Evolutionary conservation across 2,113 vertebrate genomes (phyloP), one percentile per base, ranked within the genome.

Genomic region (Alectura lathami): DNA sequence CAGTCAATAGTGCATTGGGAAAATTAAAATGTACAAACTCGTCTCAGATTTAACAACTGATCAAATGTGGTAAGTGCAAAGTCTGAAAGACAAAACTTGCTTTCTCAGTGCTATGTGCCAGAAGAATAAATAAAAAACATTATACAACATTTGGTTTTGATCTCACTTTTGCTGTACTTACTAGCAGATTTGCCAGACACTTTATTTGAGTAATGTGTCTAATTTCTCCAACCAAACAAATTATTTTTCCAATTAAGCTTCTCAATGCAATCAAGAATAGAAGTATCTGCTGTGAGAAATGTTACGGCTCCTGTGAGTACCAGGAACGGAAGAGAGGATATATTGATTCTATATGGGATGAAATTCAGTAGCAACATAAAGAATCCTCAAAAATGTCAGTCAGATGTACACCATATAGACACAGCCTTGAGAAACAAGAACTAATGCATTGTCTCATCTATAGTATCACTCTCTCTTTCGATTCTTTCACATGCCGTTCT

Each of bases 141-240:
- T 57, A 53, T 16, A 70, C 84, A 94, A 78, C 64, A 77, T 64
- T 85, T 88, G 26, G 38, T n/a, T 81, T 91, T 80, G 32, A 59
- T 91, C 40, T 74, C 17, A 16, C 63, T 88, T 88, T 76, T 47
- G 32, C 42, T 43, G 6, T 45, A 53, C 30, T 54, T 85, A 43
- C 51, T 72, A 86, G 70, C 21, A 83, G 50, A 90, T 67, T 75
- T 92, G 38, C 68, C 73, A 89, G 64, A 68, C 36, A 83, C 6
- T 69, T 72, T 80, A 91, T 66, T 92, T 67, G 69, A 95, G 30
- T 56, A 11, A 91, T 77, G 75, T 87, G 62, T 38, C 57, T 67
- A 67, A 89, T 94, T 96, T 96, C 80, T 90, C 84, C 56, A 91
- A 93, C 91, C 86, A 91, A 86, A 92, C 30, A 85, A 89, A 86